Base-by-base conservation (phyloP, 2,113 vertebrate genomes). In the Trichechus manatus region DNA sequence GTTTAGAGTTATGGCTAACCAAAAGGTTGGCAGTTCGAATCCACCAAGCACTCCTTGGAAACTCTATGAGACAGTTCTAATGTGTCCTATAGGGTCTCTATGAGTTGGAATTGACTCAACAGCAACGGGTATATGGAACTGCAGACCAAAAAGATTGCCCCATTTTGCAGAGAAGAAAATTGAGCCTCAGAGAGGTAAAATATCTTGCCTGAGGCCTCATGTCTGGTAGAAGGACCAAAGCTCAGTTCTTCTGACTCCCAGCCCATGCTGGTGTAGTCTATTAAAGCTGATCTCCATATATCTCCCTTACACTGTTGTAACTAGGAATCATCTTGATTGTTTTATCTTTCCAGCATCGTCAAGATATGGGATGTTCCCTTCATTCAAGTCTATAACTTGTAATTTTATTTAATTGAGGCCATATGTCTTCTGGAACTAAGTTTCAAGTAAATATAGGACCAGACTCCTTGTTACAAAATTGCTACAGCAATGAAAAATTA, bases 161-260 rank as follows among this genome's bases (percentile, higher is more conserved):
- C 68, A 3, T 82, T 96, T 94, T 90, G 13, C 86, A 96, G 44
- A 86, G 63, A 53, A 94, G 81, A 56, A 85, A 15, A 53, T 2
- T 29, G 42, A 87, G 87, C 29, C 44, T 81, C n/a, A 50, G 22
- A 89, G 75, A 88, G 47, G 5, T 44, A 14, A n/a, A 59, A 23
- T 79, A 8, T 23, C 61, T 50, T 70, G 36, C 31, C 36, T 44
- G 23, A 31, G 10, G 29, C 61, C 36, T 91, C 50, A 1, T 0
- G 1, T 44, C 29, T 23, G 36, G 10, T 77, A 14, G 25, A 93
- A 89, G 17, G n/a, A 82, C 25, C 27, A n/a, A 94, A 94, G 29
- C 61, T 59, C 42, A n/a, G 66, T 27, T 87, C 42, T 50, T 56
- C 9, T 20, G 1, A 50, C 19, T 47, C 22, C 66, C 59, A 6